phyloP scores from a whole-genome alignment of 1,140 invertebrate species.

The Sminthurinus signatus region DNA sequence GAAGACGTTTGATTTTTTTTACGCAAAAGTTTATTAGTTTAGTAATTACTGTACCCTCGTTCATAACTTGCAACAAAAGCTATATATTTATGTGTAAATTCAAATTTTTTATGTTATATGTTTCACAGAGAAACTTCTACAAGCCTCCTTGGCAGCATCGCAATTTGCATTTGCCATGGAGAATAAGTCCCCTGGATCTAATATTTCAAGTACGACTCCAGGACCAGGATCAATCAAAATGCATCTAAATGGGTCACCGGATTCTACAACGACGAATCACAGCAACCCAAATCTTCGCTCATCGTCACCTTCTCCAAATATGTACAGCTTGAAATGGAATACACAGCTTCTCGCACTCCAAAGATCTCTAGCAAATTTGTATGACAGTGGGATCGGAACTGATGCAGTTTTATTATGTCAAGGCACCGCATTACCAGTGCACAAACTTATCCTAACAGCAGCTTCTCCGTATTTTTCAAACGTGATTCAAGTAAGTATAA shows the following conservation, averaged over 20 bases:
- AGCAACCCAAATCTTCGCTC: conserved; percentile 12
- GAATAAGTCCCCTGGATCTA: conserved; percentile 35
- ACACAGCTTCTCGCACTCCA: conserved; percentile 40
- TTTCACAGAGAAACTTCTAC: too few relatives aligned
- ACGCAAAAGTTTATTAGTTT: too few relatives aligned
- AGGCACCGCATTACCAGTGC: conserved; percentile 37
- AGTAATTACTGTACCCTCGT: too few relatives aligned
- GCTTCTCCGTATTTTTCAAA: conserved; percentile 39
- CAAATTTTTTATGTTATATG: too few relatives aligned
- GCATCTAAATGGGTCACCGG: conserved; percentile 32
- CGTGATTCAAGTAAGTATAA: conserved; percentile 38
- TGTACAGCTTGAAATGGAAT: conserved; percentile 42
- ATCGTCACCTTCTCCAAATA: conserved; percentile 25
- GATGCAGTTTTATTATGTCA: conserved; percentile 42
- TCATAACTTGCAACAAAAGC: too few relatives aligned
- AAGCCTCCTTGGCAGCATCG: conserved; percentile 1
- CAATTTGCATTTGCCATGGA: conserved; percentile 20
- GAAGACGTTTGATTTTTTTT: too few relatives aligned
- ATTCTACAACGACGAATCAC: conserved; percentile 34
- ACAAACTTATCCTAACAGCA: conserved; percentile 41
- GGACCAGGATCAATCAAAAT: conserved; percentile 20
- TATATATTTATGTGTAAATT: too few relatives aligned
- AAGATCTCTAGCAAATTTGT: conserved; percentile 39
- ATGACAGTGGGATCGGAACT: conserved; percentile 40
- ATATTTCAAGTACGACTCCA: conserved; percentile 19